Base-by-base conservation (phyloP, 2,113 vertebrate genomes). In the Galemys pyrenaicus region DNA sequence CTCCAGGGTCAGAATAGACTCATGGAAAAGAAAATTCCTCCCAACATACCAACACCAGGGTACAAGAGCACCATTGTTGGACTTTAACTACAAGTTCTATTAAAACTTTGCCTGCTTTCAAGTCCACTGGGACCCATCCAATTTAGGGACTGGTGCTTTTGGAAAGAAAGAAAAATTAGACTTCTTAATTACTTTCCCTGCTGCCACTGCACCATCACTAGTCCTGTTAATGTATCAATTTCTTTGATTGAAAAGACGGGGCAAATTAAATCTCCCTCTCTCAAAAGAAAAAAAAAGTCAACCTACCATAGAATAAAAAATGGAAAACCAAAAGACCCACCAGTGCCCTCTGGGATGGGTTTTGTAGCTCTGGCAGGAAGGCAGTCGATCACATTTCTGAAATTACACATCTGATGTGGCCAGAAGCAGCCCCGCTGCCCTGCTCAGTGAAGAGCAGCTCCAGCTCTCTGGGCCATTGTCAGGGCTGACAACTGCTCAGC, bases 21-120 rank as follows among this genome's bases (percentile, higher is more conserved):
- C 86, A 46, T 44, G 32, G 37, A 46, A 77, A 94, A 89, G 56
- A 73, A 92, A 65, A 41, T 74, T 54, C 62, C 37, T 91, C 58
- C 64, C 28, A 26, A 37, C 12, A 44, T 46, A 10, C 71, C 46
- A 78, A 20, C 35, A 26, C 79, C 75, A 17, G 41, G 67, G 54
- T 16, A 56, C 58, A 84, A 88, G 71, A 79, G 91, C 39, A 95
- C 0, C 60, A 94, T 16, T 82, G 94, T 49, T 92, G 83, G 95
- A 56, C 85, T 65, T 94, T 97, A 87, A 91, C 73, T 96, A 96
- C 95, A 98, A 96, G 74, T 97, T 96, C 78, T 85, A 51, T 96
- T 94, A 97, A 95, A 98, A 97, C 83, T 97, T 93, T 95, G 73
- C 97, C 97, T 98, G 94, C 82, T 94, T 98, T 93, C 82, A 94